Base-by-base conservation (phyloP, 2,797 vertebrate genomes). In the Danio jaintianensis region DNA sequence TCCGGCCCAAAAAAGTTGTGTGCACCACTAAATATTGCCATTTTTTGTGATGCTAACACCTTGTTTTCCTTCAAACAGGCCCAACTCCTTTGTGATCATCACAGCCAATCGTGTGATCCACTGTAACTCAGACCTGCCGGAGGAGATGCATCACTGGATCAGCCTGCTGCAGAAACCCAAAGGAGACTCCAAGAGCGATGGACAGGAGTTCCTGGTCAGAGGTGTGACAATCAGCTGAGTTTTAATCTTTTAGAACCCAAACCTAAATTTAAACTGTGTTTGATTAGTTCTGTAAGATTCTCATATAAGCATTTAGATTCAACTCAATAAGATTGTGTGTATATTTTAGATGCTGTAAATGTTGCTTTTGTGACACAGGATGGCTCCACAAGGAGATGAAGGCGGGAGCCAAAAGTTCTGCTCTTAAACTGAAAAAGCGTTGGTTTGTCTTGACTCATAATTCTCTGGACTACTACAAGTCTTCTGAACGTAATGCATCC, bases 361-460 rank as follows among this genome's bases (percentile, higher is more conserved):
- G 11, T 5, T 29, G 4, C 47, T 42, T 42, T 48, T 72, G 4
- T 43, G 16, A 55, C 16, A 42, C 88, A 98, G 97, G 97, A 53
- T 97, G 96, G 96, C 94, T 98, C 67, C 96, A 98, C 15, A 97
- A 98, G 82, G 96, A 97, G 87, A 95, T 97, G 89, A 96, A 96
- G 87, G 94, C 94, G 0, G 95, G 93, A 20, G 92, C 92, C 18
- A 97, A 97, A 91, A 94, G 94, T 87, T 94, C 96, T 5, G 96
- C 96, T 7, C 90, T 96, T 84, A 97, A 97, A 86, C 92, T 98
- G 88, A 97, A 97, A 92, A 96, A 96, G 74, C 96, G 97, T 86
- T 97, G 97, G 96, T 96, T 98, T 85, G 94, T 98, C 59, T 88
- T 98, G 85, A 98, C 95, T 53, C 94, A 94, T 87, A 96, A 93